Base-by-base conservation (phyloP, 2,888 invertebrate genomes). In the Lamproptera curius region DNA sequence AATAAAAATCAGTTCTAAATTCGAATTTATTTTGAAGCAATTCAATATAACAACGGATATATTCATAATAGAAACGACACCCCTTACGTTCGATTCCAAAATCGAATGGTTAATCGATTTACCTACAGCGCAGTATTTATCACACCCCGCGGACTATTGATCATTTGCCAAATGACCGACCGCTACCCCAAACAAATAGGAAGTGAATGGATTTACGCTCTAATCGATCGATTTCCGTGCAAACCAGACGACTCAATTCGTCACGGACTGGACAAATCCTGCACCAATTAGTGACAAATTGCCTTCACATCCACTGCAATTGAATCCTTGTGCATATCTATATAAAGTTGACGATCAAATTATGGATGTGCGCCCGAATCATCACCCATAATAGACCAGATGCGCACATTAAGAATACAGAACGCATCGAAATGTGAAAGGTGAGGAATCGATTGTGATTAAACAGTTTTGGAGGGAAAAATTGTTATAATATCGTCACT, bases 151-250 rank as follows among this genome's bases (percentile, higher is more conserved):
- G 50, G 41, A 52, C 54, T 49, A 51, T 52, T 51, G 51, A 52
- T 53, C 54, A 55, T 51, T 55, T 55, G 49, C 61, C 55, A 70
- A 77, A 73, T 74, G 74, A 73, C 76, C 73, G 69, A 70, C 71
- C 53, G 61, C 70, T 68, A 69, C 69, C 73, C 76, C 65, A 62
- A 69, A 73, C 65, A 72, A 70, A 70, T 74, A 71, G 70, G 71
- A 74, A 74, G 68, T 69, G 67, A 66, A 77, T 79, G 77, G 76
- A 81, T 83, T 75, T 73, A 65, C 66, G 58, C 51, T 56, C 59
- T 75, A 84, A 85, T 86, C 76, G 81, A 71, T 78, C 80, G 68
- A 85, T 85, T 83, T 86, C 84, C 79, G 74, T 55, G 57, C 62
- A 55, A 71, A 73, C 74, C 65, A 65, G 67, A 78, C 73, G 66